Conservation (phyloP, 1,140 invertebrate species). For the Papilio polytes region DNA sequence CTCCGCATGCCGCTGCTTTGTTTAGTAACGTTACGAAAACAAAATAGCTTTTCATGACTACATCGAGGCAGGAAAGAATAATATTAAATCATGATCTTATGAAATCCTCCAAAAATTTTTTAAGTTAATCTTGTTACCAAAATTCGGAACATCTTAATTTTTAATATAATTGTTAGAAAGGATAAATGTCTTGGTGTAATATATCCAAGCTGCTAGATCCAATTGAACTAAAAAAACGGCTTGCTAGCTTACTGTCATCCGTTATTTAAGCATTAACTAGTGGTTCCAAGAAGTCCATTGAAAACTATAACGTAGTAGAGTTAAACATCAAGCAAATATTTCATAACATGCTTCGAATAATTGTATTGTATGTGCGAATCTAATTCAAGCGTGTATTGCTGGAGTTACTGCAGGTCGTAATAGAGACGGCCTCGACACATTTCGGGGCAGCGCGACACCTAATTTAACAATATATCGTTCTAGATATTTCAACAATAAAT, state of each 20-base stretch:
- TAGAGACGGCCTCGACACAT: slow-evolving; percentile 72
- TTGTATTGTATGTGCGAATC: slow-evolving; percentile 50
- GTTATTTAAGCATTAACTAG: too few species aligned
- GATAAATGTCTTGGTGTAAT: background rate
- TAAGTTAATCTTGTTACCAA: background rate
- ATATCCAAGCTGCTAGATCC: background rate
- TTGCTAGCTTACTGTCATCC: too few species aligned
- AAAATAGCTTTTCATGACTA: background rate
- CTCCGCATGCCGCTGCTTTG: slow-evolving; percentile 19
- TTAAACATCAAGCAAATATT: background rate
- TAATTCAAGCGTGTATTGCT: slow-evolving; percentile 48
- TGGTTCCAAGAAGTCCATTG: too few species aligned
- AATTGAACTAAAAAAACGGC: background rate
- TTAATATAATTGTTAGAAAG: background rate
- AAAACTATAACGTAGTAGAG: background rate
- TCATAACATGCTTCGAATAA: background rate
- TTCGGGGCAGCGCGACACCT: slow-evolving; percentile 58
- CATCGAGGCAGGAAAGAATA: background rate
- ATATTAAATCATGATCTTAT: background rate
- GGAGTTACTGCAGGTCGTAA: slow-evolving; percentile 62
- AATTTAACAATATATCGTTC: slow-evolving; percentile 67
- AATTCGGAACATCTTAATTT: background rate
- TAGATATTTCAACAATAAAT: slow-evolving; percentile 53
- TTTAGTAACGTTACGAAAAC: slow-evolving; percentile 9
- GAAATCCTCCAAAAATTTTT: background rate